Evolutionary conservation across 2,797 vertebrate genomes (phyloP), one percentile per base, ranked within the genome.

Genomic region (Girardinus metallicus): DNA sequence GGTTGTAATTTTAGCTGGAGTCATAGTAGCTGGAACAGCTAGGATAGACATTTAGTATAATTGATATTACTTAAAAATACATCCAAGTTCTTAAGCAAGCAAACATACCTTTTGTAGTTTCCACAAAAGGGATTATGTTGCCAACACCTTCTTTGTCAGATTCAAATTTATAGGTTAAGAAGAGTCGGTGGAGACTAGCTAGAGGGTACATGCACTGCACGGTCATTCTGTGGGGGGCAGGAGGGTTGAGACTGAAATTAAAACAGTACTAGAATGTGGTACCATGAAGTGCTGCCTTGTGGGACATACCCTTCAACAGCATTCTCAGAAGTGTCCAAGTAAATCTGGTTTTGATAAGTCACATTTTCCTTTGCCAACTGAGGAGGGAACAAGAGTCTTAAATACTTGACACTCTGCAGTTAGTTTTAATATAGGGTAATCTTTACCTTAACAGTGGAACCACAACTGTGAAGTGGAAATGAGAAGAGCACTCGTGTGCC

Each of bases 341-440:
- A 77, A 15, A 97, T 94, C 90, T 96, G 94, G 68, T 97, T 97
- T 91, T 96, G 87, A 76, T 97, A 97, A 0, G 88, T 90, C 73
- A 96, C 89, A 26, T 87, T 81, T n/a, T 92, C 90, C 5, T 78
- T 91, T 80, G 85, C 74, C 87, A 97, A 85, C 96, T 95, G 75
- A 6, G 78, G 10, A 1, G 0, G 13, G 26, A 26, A 5, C 0
- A 4, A 5, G 0, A n/a, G 55, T 70, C 9, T 66, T 18, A 62
- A 36, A 64, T 3, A 36, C 31, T 31, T 12, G 12, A 53, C 2
- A 53, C 21, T 49, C 47, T 26, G 23, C 23, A 53, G 51, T 26
- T 53, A 10, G 51, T 53, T 53, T 53, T 53, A 53, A 53, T 53
- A 10, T 10, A 5, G 31, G 12, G 31, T 18, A 18, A 64, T 21